A percentile compares a stretch with the other conserved stretches of the same genome.
These are phyloP conservation scores for Serinus canaria DNA, from an alignment of 2,113 vertebrate genomes.

Conservation along the genomic window DNA sequence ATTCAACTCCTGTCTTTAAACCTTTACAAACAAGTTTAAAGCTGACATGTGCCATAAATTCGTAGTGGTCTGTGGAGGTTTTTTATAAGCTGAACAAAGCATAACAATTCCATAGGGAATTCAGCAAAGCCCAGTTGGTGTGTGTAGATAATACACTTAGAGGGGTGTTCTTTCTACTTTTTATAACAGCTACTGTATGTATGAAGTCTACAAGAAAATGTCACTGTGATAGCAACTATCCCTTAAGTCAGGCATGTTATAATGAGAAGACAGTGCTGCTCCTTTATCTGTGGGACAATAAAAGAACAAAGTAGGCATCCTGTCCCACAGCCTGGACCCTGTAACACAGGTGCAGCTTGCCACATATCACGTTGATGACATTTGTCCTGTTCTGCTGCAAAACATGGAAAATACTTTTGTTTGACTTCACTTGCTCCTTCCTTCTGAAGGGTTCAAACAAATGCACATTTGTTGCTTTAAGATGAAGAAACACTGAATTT, in stretches of 20 bases:
- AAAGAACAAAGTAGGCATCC: background rate
- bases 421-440: background rate
- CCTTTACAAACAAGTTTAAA: slow-evolving; percentile 26
- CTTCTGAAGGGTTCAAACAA: background rate
- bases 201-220: background rate
- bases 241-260: background rate
- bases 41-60: slow-evolving; percentile 15
- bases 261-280: background rate
- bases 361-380: background rate
- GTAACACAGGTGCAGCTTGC: background rate
- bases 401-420: background rate
- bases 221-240: background rate
- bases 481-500: background rate
- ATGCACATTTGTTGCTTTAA: background rate
- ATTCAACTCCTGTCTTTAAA: slow-evolving; percentile 41
- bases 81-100: slow-evolving; percentile 21
- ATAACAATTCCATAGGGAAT: background rate
- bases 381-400: background rate
- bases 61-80: background rate
- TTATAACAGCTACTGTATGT: background rate
- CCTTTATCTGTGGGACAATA: background rate
- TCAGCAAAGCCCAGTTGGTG: background rate
- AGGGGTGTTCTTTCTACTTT: background rate
- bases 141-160: background rate
- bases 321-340: background rate